phyloP scores from a whole-genome alignment of 2,888 invertebrate species.

The Torymus tubicola region DNA sequence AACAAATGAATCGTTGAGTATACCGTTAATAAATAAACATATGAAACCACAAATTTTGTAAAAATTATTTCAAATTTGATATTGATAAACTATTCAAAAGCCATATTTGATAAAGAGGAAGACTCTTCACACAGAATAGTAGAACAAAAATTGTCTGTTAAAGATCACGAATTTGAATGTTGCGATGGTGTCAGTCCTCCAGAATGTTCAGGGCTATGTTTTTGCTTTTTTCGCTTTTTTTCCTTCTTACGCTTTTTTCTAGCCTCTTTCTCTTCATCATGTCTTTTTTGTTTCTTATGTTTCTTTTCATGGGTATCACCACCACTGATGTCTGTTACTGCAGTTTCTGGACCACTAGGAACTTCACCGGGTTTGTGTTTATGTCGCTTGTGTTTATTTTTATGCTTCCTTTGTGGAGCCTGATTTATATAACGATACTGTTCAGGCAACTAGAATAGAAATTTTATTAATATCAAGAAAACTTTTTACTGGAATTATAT shows the following conservation, averaged over 20 bases:
- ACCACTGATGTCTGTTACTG: conserved; percentile 81
- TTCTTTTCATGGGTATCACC: conserved; percentile 95
- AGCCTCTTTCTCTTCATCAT: conserved; percentile 93
- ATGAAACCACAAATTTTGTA: conserved; percentile 6
- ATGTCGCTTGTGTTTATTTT: conserved; percentile 96
- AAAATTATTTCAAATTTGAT: background rate
- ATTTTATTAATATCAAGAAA: too few species aligned
- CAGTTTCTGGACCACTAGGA: conserved; percentile 85
- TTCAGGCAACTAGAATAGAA: conserved; percentile 86
- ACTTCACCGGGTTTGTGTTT: conserved; percentile 93
- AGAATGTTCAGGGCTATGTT: conserved; percentile 91
- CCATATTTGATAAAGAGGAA: conserved; percentile 53
- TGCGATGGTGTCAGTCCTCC: conserved; percentile 83
- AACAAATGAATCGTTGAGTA: conserved; percentile 16
- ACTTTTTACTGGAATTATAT: too few species aligned
- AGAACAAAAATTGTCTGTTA: conserved; percentile 48
- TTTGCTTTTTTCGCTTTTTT: conserved; percentile 95
- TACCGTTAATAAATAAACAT: conserved; percentile 22
- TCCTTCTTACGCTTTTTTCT: conserved; percentile 96
- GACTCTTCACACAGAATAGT: conserved; percentile 51
- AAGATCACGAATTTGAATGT: conserved; percentile 78
- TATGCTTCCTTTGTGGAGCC: conserved; percentile 94
- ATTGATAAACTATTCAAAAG: conserved; percentile 48
- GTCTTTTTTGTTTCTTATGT: conserved; percentile 95
- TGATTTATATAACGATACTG: conserved; percentile 96